Base-by-base conservation (phyloP, 2,888 invertebrate genomes). In the Neria commutata region DNA sequence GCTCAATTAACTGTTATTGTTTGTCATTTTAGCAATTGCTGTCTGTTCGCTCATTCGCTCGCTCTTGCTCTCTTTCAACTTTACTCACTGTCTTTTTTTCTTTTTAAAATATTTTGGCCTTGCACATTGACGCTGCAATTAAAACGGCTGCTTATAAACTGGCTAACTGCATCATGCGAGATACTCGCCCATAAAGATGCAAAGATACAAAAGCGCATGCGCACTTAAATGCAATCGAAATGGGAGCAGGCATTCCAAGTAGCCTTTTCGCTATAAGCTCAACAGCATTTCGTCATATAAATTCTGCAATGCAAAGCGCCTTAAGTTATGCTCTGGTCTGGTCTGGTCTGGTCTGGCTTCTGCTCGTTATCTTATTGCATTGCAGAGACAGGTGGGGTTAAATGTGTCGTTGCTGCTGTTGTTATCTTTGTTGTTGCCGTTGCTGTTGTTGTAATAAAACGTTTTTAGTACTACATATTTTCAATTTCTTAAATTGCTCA, bases 1-100 rank as follows among this genome's bases (percentile, higher is more conserved):
- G 78, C 70, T 77, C 77, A 77, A 77, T 77, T 77, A 75, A 77
- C 75, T 75, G 67, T 68, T 70, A 69, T 70, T 67, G 70, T 71
- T 67, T 74, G 72, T 68, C 70, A 67, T 68, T 66, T 64, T 59
- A 64, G 62, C 61, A 42, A 42, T 19, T 33, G 37, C 24, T 54
- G 46, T 19, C 34, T 47, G 54, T 46, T 46, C 40, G 26, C 25
- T 52, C 42, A 40, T 23, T 21, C 37, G 14, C 37, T 26, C n/a
- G 17, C 21, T 42, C 19, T 17, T 42, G 17, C 21, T 42, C n/a
- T 5, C 17, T 42, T 42, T 17, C n/a, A 17, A 42, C 5, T 19
- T 42, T 42, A 8, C 11, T 8, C 29, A 29, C 29, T n/a, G n/a
- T n/a, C n/a, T n/a, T n/a, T n/a, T n/a, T n/a, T n/a, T n/a, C n/a